Percentiles rank a stretch among this genome's conserved stretches.
phyloP scores from a whole-genome alignment of 2,888 invertebrate species.

The Teleiodes luculella region DNA sequence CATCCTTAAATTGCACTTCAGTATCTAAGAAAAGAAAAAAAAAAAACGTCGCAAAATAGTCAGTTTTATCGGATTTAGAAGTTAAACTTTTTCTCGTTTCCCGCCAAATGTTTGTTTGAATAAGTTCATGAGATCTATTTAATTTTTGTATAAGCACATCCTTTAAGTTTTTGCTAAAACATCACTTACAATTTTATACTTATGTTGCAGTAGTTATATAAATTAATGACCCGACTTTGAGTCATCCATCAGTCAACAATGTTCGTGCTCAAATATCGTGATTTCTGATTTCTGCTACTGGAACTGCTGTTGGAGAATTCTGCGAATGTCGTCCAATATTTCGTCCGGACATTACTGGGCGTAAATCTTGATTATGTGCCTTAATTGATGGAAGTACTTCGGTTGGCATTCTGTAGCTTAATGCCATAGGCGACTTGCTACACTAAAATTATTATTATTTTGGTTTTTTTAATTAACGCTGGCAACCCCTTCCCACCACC shows the following conservation, averaged over 20 bases:
- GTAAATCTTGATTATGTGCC: not conserved
- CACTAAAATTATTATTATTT: too few relatives aligned
- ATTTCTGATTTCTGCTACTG: not conserved
- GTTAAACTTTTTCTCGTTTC: too few relatives aligned
- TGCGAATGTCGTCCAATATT: slow-evolving; percentile 2
- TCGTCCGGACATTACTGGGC: not conserved
- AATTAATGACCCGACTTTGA: not conserved
- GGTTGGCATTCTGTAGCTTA: not conserved
- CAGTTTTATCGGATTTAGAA: too few relatives aligned
- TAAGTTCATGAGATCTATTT: not conserved
- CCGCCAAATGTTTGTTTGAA: too few relatives aligned
- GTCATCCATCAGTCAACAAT: slow-evolving; percentile 1
- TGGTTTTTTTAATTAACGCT: too few relatives aligned
- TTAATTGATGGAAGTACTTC: not conserved
- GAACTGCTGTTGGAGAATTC: not conserved
- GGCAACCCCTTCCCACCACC: too few relatives aligned
- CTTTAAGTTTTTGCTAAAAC: too few relatives aligned
- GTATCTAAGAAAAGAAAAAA: too few relatives aligned
- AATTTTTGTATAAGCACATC: slow-evolving; percentile 11
- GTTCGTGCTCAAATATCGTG: not conserved
- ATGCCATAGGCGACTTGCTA: not conserved
- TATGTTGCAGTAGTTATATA: not conserved
- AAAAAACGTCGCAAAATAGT: too few relatives aligned
- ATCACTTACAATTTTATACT: not conserved
- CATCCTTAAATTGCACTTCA: too few relatives aligned